phyloP scores from a whole-genome alignment of 2,888 invertebrate species.

The Malthinus seriepunctatus region DNA sequence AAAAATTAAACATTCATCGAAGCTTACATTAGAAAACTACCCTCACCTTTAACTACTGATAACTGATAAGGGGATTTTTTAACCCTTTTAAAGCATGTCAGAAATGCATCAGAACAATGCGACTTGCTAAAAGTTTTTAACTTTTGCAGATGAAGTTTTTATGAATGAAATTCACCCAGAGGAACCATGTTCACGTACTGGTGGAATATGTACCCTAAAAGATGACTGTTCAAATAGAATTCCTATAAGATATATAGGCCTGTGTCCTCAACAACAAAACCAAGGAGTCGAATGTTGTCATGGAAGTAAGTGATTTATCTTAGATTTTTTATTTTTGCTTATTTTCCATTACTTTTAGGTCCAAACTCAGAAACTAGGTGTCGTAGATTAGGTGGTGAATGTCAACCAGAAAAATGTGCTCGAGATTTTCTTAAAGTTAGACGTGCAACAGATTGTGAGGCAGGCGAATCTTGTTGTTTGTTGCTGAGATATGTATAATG shows the following conservation, averaged over 20 bases:
- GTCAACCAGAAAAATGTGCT: neutral
- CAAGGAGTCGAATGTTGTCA: conserved; percentile 39
- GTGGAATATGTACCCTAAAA: conserved; percentile 34
- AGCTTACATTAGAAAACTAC: too few species aligned
- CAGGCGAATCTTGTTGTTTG: conserved; percentile 4
- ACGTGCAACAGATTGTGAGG: conserved; percentile 8
- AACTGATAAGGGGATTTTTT: too few species aligned
- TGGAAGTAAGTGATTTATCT: conserved; percentile 30
- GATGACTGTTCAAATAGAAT: conserved; percentile 33
- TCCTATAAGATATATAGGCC: conserved; percentile 14
- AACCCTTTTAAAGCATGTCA: too few species aligned
- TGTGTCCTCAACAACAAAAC: conserved; percentile 36
- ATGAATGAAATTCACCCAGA: neutral
- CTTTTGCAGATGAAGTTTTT: too few species aligned
- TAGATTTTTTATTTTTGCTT: neutral
- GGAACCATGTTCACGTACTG: neutral
- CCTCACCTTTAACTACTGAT: too few species aligned
- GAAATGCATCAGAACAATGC: too few species aligned
- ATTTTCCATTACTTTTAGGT: conserved; percentile 6
- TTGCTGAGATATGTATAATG: neutral
- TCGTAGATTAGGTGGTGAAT: conserved; percentile 9
- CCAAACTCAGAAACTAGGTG: conserved; percentile 15
- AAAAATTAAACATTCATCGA: too few species aligned
- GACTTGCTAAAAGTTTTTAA: too few species aligned
- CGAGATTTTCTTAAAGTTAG: neutral